Evolutionary conservation across 2,797 vertebrate species (phyloP), one percentile per base, ranked within the genome.

Genomic region (Poeciliopsis turneri): DNA sequence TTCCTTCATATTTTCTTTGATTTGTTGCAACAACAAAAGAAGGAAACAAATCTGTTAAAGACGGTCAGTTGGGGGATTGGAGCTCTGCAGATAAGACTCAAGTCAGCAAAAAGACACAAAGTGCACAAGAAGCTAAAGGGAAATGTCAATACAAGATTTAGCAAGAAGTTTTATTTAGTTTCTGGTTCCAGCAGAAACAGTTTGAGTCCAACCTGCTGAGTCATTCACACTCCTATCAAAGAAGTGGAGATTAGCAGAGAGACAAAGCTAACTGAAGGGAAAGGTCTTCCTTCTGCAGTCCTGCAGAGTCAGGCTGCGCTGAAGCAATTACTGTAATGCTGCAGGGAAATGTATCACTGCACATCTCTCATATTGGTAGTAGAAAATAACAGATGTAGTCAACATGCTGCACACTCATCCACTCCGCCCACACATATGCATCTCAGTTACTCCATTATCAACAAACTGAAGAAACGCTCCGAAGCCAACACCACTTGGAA

Each of bases 341-440:
- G 47, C n/a, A 53, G 16, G 75, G 33, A 66, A 23, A 51, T 28
- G 66, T 69, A 53, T 69, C 47, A 23, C 75, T 51, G 25, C 36
- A 28, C 46, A 53, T 68, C 68, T 68, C 33, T 51, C 46, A 77
- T 53, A 28, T 18, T 51, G 61, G 25, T 30, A 20, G 61, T 7
- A 43, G 47, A 77, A 77, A 69, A 53, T 49, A 77, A 43, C 61
- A 69, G 61, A 76, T 51, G 74, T 75, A 57, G 53, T 33, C 55
- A 61, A 33, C 41, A 33, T 61, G 55, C 55, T 61, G 41, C 45
- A 43, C 49, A 36, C 20, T 53, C 47, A 39, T 51, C 72, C 53
- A 45, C 30, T 25, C 28, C 28, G 43, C 57, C 74, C 43, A 46
- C 74, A 61, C 53, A 74, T 74, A 74, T 59, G 41, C 55, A 61